Evolutionary conservation across 2,113 vertebrate genomes (phyloP), one percentile per base, ranked within the genome.

Genomic region (Carollia perspicillata): DNA sequence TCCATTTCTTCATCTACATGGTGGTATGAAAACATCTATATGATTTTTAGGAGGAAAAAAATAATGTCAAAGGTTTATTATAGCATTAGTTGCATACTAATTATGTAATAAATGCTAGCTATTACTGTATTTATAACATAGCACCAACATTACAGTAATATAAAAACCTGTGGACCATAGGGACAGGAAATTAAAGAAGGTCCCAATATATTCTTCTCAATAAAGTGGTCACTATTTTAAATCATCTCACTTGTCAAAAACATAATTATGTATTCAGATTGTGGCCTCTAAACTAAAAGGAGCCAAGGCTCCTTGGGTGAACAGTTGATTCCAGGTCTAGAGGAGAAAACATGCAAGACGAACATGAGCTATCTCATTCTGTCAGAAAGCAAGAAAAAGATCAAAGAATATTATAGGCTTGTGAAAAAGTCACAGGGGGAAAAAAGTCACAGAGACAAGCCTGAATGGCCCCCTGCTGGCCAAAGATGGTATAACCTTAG

Each of bases 41-140:
- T 75, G 30, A 49, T 65, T 83, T 94, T 72, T 83, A 94, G 49
- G 53, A 87, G 77, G 33, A 96, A 90, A 72, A 2, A 83, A 40
- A 65, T 26, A 78, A 84, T 84, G 14, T 84, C 30, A 86, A 94
- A 85, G 22, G 16, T 40, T 92, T 80, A 85, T 30, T n/a, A 84
- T 1, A 55, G 33, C 44, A 90, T 90, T 40, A 94, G 17, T 78
- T 93, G 75, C 8, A 77, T 26, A 93, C 18, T 71, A 93, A 55
- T 33, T 42, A 90, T 28, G 49, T n/a, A 81, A 44, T 35, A 94
- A 80, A 86, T 37, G 23, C 33, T 53, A 84, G 42, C 18, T 78
- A 30, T 77, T 83, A 84, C 18, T 81, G 5, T 78, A 92, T 89
- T 86, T 78, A 72, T 22, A 42, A 30, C 7, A 5, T 80, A 85